Evolutionary conservation across 2,888 invertebrate species (phyloP).

Genomic region (Colostygia pectinataria): DNA sequence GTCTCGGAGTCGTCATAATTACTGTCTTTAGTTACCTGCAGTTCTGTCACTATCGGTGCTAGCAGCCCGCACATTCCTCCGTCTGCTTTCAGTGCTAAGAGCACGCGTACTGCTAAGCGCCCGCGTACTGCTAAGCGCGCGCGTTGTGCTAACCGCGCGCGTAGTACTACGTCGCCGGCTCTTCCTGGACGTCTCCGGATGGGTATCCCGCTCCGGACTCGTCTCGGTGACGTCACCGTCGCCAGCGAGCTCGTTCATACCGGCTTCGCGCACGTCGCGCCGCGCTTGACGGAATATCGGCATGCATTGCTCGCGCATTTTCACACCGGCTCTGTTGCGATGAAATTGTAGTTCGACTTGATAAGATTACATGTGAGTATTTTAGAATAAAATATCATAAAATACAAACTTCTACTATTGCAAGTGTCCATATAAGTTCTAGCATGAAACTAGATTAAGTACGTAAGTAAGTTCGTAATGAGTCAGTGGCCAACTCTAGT

Average conservation of each 20-base stretch:
- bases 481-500: no score
- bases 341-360: background rate
- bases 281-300: slow-evolving; percentile 90
- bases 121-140: slow-evolving; percentile 21
- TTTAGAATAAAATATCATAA: no score
- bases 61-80: background rate
- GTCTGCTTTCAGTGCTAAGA: slow-evolving; percentile 30
- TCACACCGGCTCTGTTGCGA: slow-evolving; percentile 87
- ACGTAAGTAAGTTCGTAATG: no score
- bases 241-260: slow-evolving; percentile 69
- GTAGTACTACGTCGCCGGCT: slow-evolving; percentile 26
- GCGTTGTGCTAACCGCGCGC: background rate
- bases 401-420: no score
- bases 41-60: slow-evolving; percentile 43
- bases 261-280: slow-evolving; percentile 86
- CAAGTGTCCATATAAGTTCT: no score
- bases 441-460: no score
- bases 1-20: slow-evolving; percentile 28
- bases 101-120: background rate
- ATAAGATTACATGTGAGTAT: background rate
- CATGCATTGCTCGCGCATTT: slow-evolving; percentile 94
- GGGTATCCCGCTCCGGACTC: slow-evolving; percentile 4
- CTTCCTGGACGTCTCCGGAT: background rate
- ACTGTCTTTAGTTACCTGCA: no score
- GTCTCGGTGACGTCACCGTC: slow-evolving; percentile 37